Evolutionary conservation across 2,888 invertebrate genomes (phyloP), one percentile per base, ranked within the genome.

Genomic region (Bursaphelenchus okinawaensis): DNA sequence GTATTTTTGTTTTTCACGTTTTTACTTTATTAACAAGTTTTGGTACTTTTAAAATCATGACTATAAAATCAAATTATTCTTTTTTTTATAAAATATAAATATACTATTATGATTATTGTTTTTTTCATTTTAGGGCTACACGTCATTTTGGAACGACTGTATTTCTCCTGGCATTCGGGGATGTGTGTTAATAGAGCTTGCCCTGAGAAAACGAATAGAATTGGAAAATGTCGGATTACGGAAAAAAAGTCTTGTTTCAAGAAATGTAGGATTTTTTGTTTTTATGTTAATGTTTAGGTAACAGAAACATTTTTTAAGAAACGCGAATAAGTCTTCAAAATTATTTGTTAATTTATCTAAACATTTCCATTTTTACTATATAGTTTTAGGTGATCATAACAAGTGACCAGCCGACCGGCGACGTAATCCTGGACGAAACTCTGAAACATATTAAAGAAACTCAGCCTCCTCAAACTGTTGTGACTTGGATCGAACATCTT

Each of bases 111-210:
- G 29, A 19, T 1, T 20, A 16, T 29, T 16, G 3, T 20, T 23
- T 40, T 40, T 40, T 16, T 57, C 20, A 1, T 52, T 65, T 84
- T 84, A 93, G 92, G 95, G 95, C 72, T 95, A 95, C 87, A 95
- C 95, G 83, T 98, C 96, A 64, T 99, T 99, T 87, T 98, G 98
- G 98, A 99, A 99, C 86, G 98, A 99, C 86, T 98, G 96, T 86
- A 96, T 99, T 88, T 96, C 96, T 76, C 94, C 94, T 81, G 98
- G 98, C 52, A 87, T 99, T 71, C 88, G 98, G 81, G 98, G 98
- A 70, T 98, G 96, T 85, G 98, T 99, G 83, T 87, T 99, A 77
- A 93, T 98, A 75, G 98, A 99, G 86, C 87, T 99, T 79, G 93
- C 93, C 9, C 86, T 99, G 70, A 88, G 95, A 79, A 94, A 94